Evolutionary conservation across 2,113 vertebrate species (phyloP).

Genomic region (Pachycephala philippinensis): DNA sequence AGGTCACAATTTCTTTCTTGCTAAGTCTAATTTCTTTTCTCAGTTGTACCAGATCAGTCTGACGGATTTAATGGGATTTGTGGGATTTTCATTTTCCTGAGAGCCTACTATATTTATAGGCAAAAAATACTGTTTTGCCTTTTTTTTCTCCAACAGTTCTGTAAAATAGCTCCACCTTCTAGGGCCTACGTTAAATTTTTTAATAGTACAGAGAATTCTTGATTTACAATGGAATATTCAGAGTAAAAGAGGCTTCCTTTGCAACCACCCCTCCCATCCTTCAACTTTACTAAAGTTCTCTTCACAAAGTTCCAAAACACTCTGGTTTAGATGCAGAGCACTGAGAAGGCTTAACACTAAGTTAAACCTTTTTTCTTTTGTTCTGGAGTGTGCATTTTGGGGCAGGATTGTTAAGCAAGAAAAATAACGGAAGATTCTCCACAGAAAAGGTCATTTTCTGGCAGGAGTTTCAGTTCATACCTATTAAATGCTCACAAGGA

Average conservation of each 20-base stretch:
- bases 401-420: not conserved
- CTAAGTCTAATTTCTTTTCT: not conserved
- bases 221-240: not conserved
- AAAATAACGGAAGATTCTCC: not conserved
- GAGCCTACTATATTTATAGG: not conserved
- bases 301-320: not conserved
- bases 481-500: not conserved
- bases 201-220: not conserved
- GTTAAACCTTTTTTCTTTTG: not conserved
- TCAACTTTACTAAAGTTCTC: not conserved
- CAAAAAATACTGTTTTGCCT: not conserved
- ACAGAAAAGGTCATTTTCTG: not conserved
- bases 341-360: not conserved
- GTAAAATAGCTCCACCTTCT: not conserved
- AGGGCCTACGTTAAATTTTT: not conserved
- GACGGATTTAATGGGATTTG: not conserved
- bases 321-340: not conserved
- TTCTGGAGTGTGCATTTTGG: not conserved
- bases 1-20: not conserved
- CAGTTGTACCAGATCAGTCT: not conserved
- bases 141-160: not conserved
- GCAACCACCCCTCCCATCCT: not conserved
- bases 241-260: not conserved
- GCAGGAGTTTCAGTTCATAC: not conserved
- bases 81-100: constrained; percentile 7